These are phyloP conservation scores for Stegostoma tigrinum DNA, from an alignment of 2,113 vertebrate genomes.

Conservation along the genomic window DNA sequence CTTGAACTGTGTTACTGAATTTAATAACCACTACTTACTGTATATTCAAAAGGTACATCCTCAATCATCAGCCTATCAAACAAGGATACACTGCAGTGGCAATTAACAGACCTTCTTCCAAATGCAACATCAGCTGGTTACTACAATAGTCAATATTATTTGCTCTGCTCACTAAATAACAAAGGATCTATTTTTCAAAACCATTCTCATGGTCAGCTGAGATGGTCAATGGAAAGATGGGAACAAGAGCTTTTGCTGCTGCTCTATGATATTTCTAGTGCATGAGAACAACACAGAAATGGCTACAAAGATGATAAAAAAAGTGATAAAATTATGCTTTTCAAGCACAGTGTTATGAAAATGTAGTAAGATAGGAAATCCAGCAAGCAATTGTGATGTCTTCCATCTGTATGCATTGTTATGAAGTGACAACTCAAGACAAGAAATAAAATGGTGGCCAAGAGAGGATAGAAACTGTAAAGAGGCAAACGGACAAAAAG, in stretches of 20 bases:
- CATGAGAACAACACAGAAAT: background rate
- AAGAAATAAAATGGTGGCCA: background rate
- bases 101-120: background rate
- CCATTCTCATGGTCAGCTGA: background rate
- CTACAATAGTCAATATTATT: background rate
- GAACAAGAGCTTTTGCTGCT: background rate
- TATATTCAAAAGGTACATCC: background rate
- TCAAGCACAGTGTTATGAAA: background rate
- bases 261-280: background rate
- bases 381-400: background rate
- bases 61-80: background rate
- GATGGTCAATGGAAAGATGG: background rate
- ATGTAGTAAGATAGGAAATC: background rate
- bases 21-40: background rate
- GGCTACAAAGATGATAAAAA: background rate
- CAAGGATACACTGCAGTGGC: background rate
- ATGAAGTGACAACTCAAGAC: background rate
- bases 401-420: background rate
- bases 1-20: background rate
- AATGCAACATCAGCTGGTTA: background rate
- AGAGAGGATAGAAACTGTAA: background rate
- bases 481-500: background rate
- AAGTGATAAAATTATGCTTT: background rate
- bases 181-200: background rate
- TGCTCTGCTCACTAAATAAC: background rate